Conservation (phyloP, 2,113 vertebrate species). For the Scolopax mira region DNA sequence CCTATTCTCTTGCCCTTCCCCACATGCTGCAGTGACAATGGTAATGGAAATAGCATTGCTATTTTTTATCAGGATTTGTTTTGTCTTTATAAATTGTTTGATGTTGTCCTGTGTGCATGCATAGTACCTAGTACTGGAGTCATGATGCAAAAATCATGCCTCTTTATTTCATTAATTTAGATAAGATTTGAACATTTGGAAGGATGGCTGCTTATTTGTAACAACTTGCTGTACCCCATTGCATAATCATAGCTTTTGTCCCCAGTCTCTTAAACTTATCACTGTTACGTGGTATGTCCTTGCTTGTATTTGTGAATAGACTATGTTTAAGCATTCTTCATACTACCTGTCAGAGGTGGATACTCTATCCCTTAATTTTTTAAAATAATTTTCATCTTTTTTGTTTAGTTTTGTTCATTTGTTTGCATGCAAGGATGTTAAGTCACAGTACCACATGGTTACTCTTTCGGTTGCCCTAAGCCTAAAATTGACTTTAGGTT, state of each 20-base stretch:
- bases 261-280: background rate
- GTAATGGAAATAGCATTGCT: background rate
- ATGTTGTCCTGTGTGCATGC: background rate
- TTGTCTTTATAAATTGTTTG: background rate
- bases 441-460: background rate
- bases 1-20: background rate
- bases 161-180: background rate
- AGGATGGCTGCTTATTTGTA: background rate
- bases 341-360: background rate
- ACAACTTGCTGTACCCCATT: background rate
- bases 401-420: background rate
- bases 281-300: background rate
- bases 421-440: background rate
- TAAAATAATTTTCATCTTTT: background rate
- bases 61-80: background rate
- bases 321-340: background rate
- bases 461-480: background rate
- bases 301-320: background rate
- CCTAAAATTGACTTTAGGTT: background rate
- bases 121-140: background rate
- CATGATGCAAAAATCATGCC: background rate
- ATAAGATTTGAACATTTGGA: background rate
- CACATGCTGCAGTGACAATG: rapidly evolving
- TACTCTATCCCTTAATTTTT: background rate
- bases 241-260: background rate